A percentile compares a stretch with the other conserved stretches of the same genome.
phyloP scores from a whole-genome alignment of 2,888 invertebrate genomes.

The Yponomeuta cagnagella region DNA sequence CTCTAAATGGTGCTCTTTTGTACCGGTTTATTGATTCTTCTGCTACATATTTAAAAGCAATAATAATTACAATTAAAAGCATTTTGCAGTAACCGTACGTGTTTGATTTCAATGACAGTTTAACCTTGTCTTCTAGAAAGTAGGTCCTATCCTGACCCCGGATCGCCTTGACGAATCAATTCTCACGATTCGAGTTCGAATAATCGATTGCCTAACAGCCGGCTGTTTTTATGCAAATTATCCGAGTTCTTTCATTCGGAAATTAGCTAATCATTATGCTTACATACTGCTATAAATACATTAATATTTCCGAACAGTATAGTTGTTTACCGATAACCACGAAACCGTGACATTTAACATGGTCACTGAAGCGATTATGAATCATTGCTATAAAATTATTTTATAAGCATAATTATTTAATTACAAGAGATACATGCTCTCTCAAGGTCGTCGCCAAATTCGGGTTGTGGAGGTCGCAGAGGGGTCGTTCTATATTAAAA shows the following conservation, averaged over 20 bases:
- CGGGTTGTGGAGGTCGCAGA: neutral
- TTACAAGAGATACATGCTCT: neutral
- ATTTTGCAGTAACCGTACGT: slow-evolving; percentile 10
- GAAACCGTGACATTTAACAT: neutral
- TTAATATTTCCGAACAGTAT: slow-evolving; percentile 17
- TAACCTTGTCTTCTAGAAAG: slow-evolving; percentile 56
- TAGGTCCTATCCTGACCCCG: slow-evolving; percentile 41
- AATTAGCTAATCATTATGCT: neutral
- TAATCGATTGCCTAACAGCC: slow-evolving; percentile 22
- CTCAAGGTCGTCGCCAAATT: neutral
- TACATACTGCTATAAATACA: neutral
- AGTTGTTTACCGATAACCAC: neutral
- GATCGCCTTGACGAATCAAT: slow-evolving; percentile 40
- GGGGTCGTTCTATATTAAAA: neutral
- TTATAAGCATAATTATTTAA: neutral
- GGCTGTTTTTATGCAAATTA: slow-evolving; percentile 1
- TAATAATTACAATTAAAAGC: slow-evolving; percentile 5
- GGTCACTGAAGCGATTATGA: neutral
- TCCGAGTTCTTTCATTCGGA: neutral
- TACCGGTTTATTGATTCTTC: neutral
- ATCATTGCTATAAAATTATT: neutral
- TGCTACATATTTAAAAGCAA: slow-evolving; percentile 3
- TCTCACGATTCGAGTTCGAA: slow-evolving; percentile 36
- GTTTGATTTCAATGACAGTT: slow-evolving; percentile 9
- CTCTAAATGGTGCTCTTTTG: slow-evolving; percentile 4